These are phyloP conservation scores for Phoxinus phoxinus DNA, from an alignment of 2,113 vertebrate species.

Conservation along the genomic window DNA sequence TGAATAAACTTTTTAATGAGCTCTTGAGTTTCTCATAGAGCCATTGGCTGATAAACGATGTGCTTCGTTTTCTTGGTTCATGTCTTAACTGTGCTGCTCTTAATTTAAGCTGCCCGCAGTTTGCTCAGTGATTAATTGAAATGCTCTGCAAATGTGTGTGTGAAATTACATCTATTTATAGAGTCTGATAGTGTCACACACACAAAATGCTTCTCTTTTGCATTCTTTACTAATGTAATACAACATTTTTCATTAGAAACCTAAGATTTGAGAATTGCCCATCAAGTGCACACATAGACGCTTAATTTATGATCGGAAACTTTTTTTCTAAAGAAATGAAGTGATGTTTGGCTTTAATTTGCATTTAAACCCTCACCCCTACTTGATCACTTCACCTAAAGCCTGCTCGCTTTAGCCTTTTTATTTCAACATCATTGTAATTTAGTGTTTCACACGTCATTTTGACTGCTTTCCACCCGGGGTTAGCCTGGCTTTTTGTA, in stretches of 20 bases:
- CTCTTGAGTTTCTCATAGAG: slow-evolving; percentile 49
- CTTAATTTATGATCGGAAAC: background rate
- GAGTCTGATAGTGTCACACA: background rate
- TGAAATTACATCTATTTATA: background rate
- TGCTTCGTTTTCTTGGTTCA: slow-evolving; percentile 24
- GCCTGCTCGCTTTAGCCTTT: background rate
- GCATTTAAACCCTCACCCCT: background rate
- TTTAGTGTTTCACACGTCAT: too few relatives aligned
- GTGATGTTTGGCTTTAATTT: background rate
- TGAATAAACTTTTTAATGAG: slow-evolving; percentile 55
- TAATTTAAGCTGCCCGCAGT: slow-evolving; percentile 46
- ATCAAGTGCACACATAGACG: background rate
- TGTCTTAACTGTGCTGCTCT: slow-evolving; percentile 44
- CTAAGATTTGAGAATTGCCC: background rate
- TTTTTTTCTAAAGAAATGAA: background rate
- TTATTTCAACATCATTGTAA: background rate
- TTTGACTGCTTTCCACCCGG: too few relatives aligned
- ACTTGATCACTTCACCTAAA: slow-evolving; percentile 11
- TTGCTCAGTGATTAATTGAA: slow-evolving; percentile 40
- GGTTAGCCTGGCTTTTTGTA: too few relatives aligned
- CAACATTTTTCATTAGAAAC: background rate
- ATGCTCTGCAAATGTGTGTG: slow-evolving; percentile 21
- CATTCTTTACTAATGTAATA: background rate
- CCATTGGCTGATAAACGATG: slow-evolving; percentile 31
- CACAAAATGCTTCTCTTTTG: background rate